Evolutionary conservation across 1,140 invertebrate species (phyloP), one percentile per base, ranked within the genome.

Genomic region (Penaeus vannamei): DNA sequence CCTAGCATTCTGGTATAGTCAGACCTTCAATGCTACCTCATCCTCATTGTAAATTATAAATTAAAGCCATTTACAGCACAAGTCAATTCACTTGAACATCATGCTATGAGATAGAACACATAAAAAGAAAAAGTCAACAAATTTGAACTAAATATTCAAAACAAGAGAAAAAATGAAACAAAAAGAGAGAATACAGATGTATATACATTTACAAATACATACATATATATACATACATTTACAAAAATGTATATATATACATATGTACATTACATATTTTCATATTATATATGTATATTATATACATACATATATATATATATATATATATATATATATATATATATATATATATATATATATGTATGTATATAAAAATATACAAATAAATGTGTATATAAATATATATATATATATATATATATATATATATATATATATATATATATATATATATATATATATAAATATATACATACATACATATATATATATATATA

Each of bases 341-440:
- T 80, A 36, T 80, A 36, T 80, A 36, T 80, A 46, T 53, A 80
- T 53, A 46, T 53, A 46, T 53, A 80, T 53, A 46, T 80, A 46
- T 80, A 80, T 53, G n/a, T 80, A 46, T 53, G n/a, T 80, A 46
- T 53, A 80, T 80, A 46, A 53, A 46, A 5, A 80, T 80, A 46
- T 53, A 46, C 53, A 80, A 5, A 80, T 53, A 80, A 53, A 80
- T 46, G 53, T 80, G 53, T 53, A 80, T 80, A 80, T 53, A 80
- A 8, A 80, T 80, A 80, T 53, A 80, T 80, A 80, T 53, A 80
- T 80, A 80, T 46, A 80, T 53, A 80, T 53, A 80, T 53, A 80
- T 80, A 53, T 46, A 80, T 80, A 80, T 46, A 80, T 53, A 80
- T 80, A 80, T 80, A 20, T 80, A 53, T 80, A 53, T 80, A 29